Conservation (phyloP, 1,140 invertebrate genomes). For the Lucilia cuprina region DNA sequence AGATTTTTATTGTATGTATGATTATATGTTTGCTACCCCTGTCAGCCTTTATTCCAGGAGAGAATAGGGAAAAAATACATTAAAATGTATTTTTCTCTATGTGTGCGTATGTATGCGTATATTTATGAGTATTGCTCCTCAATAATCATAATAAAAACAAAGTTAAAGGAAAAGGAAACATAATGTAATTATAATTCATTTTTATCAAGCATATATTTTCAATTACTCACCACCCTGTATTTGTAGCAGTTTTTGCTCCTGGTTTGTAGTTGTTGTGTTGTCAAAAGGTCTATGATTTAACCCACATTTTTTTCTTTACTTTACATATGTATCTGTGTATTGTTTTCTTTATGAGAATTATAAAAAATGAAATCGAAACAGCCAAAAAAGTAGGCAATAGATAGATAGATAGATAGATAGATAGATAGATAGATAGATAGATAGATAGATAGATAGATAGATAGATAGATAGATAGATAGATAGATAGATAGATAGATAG, state of each 20-base stretch:
- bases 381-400: background rate
- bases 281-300: constrained; percentile 9
- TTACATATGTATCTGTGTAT: too few relatives aligned
- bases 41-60: background rate
- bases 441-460: too few relatives aligned
- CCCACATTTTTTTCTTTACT: background rate
- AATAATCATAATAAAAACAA: background rate
- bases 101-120: background rate
- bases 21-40: background rate
- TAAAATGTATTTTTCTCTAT: background rate
- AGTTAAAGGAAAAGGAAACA: background rate
- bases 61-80: too few relatives aligned
- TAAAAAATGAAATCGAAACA: background rate
- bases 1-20: background rate
- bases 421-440: too few relatives aligned
- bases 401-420: background rate
- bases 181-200: constrained; percentile 4
- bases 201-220: background rate
- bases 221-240: constrained; percentile 14
- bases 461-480: too few relatives aligned
- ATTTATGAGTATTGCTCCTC: background rate
- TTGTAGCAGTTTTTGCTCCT: background rate
- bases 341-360: too few relatives aligned
- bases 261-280: background rate
- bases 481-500: too few relatives aligned